These are phyloP conservation scores for Crypturellus undulatus DNA, from an alignment of 2,113 vertebrate species.

Conservation along the genomic window DNA sequence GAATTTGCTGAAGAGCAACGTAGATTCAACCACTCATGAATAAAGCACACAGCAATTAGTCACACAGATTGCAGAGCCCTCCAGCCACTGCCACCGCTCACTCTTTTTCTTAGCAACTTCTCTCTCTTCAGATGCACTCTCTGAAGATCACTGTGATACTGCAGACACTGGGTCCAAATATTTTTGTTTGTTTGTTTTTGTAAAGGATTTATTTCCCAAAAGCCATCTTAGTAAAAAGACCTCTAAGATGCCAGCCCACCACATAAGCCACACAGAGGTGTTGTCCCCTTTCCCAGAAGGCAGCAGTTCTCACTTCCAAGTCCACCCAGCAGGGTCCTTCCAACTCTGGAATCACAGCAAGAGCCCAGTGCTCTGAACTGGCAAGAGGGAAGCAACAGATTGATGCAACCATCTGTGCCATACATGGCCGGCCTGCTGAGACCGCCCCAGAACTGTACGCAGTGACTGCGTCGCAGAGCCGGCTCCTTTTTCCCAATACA, in stretches of 20 bases:
- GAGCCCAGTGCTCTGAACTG: not conserved
- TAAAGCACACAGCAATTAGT: not conserved
- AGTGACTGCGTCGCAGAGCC: accelerated
- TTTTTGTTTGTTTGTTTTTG: not conserved
- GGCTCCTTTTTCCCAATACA: not conserved
- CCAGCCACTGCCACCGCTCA: not conserved
- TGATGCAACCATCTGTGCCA: not conserved
- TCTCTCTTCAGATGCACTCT: not conserved
- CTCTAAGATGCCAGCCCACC: not conserved
- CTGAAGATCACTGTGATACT: not conserved
- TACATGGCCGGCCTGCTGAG: not conserved
- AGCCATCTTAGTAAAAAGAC: not conserved
- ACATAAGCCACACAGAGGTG: not conserved
- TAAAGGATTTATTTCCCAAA: not conserved
- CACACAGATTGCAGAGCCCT: not conserved
- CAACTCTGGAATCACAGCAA: not conserved
- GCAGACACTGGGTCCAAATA: not conserved
- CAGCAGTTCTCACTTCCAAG: not conserved
- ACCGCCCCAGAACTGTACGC: not conserved
- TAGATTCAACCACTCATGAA: not conserved
- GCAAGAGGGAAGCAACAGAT: not conserved
- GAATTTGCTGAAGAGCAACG: not conserved
- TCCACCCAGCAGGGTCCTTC: not conserved
- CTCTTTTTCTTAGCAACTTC: not conserved
- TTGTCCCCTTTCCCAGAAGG: not conserved